Base-by-base conservation (phyloP, 2,113 vertebrate genomes). In the Junco hyemalis region DNA sequence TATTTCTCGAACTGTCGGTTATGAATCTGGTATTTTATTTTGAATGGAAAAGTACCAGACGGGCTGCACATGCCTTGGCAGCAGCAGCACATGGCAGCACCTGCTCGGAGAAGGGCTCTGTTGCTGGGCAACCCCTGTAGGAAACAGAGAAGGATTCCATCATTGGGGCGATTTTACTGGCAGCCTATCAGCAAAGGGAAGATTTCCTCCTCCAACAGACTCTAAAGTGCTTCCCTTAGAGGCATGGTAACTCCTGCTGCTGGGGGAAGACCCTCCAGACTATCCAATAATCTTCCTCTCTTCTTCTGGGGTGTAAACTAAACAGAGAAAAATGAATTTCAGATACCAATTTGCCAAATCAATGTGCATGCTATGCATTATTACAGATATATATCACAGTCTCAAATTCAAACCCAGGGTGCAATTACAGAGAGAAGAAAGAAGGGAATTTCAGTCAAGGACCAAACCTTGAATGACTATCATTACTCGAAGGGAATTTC, bases 121-220 rank as follows among this genome's bases (percentile, higher is more conserved):
- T 35, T n/a, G 24, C 42, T 13, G 48, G 9, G 70, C 24, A 20
- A 24, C 29, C 3, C 24, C 5, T n/a, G 14, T 4, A 12, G n/a
- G 42, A n/a, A 47, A 10, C 2, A 8, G 28, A 24, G 50, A 48
- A 7, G 15, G 29, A 9, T 4, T 74, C 29, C 29, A 0, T 12
- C 15, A 29, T 23, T 15, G 12, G 15, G 15, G 10, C 15, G 42
- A 28, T 40, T n/a, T 13, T 20, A 28, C 35, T 15, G 59, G n/a
- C 69, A 47, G 14, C 28, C 40, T 10, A 28, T 23, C 23, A 12
- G n/a, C 23, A 14, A 28, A 19, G 28, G 28, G 12, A 54, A 40
- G 20, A 48, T 40, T 48, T 35, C n/a, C 24, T 65, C 15, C 29
- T 48, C 50, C 50, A 6, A 24, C 2, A 21, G 35, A 21, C 16